A percentile compares a stretch with the other conserved stretches of the same genome.
Evolutionary conservation across 2,113 vertebrate species (phyloP).

Genomic region (Archocentrus centrarchus): DNA sequence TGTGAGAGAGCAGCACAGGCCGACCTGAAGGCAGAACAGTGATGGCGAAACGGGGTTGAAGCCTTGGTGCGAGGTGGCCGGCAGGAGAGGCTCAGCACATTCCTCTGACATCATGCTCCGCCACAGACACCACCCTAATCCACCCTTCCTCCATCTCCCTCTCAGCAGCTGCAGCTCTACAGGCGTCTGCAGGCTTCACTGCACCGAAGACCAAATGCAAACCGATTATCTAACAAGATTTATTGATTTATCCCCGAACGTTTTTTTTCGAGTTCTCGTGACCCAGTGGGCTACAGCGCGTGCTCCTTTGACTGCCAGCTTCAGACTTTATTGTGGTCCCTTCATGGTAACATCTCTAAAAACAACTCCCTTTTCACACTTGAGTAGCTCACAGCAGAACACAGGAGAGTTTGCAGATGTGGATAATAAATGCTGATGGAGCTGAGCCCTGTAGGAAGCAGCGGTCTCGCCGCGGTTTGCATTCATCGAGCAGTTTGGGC

Average conservation of each 20-base stretch:
- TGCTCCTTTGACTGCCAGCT: neutral
- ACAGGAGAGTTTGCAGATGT: too few relatives aligned
- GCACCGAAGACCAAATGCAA: neutral
- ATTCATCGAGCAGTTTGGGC: too few relatives aligned
- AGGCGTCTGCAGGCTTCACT: neutral
- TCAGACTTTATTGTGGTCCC: neutral
- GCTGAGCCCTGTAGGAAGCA: too few relatives aligned
- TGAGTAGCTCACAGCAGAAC: too few relatives aligned
- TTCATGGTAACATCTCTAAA: neutral
- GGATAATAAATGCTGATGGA: too few relatives aligned
- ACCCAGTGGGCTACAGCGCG: neutral
- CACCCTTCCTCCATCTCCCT: slow-evolving; percentile 15
- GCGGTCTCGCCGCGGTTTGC: too few relatives aligned
- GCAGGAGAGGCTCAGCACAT: slow-evolving; percentile 57
- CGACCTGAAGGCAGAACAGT: neutral
- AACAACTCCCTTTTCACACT: neutral
- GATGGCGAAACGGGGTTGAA: neutral
- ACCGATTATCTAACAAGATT: neutral
- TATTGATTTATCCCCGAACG: neutral
- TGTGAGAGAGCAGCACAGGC: too few relatives aligned
- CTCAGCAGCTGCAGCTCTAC: slow-evolving; percentile 1
- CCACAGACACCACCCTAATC: slow-evolving; percentile 51
- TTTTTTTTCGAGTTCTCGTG: neutral
- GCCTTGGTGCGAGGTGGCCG: neutral
- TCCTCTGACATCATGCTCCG: slow-evolving; percentile 68